Conservation (phyloP, 2,113 vertebrate genomes). For the Triplophysa dalaica region DNA sequence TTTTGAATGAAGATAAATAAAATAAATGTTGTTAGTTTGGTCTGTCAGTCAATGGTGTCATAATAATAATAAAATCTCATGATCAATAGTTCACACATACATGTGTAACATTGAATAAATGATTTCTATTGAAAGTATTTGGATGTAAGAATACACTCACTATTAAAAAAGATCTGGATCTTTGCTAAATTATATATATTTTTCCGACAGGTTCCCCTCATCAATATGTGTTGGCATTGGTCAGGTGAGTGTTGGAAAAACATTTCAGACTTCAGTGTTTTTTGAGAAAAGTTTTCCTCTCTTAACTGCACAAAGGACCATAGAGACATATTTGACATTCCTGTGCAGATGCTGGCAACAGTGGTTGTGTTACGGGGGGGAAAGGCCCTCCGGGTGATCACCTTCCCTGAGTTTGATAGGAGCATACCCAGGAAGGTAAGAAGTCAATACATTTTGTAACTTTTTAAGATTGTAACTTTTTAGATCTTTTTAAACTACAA, state of each 20-base stretch:
- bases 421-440: constrained; percentile 85
- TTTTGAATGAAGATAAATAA: no score
- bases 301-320: background rate
- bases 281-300: background rate
- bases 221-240: constrained; percentile 94
- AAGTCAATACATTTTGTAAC: background rate
- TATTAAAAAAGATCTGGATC: background rate
- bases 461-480: background rate
- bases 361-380: constrained; percentile 88
- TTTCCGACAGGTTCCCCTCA: constrained; percentile 85
- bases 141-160: background rate
- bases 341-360: constrained; percentile 88
- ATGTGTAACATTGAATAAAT: background rate
- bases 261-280: no score
- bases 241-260: constrained; percentile 80
- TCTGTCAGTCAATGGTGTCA: no score
- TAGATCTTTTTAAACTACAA: no score
- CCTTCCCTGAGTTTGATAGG: constrained; percentile 87
- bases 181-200: background rate
- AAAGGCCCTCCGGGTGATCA: constrained; percentile 89
- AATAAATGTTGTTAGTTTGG: no score
- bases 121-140: no score
- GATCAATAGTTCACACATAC: background rate
- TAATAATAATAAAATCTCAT: no score
- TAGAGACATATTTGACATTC: constrained; percentile 40